These are phyloP conservation scores for Anhinga rufa DNA, from an alignment of 2,113 vertebrate genomes.

Conservation along the genomic window DNA sequence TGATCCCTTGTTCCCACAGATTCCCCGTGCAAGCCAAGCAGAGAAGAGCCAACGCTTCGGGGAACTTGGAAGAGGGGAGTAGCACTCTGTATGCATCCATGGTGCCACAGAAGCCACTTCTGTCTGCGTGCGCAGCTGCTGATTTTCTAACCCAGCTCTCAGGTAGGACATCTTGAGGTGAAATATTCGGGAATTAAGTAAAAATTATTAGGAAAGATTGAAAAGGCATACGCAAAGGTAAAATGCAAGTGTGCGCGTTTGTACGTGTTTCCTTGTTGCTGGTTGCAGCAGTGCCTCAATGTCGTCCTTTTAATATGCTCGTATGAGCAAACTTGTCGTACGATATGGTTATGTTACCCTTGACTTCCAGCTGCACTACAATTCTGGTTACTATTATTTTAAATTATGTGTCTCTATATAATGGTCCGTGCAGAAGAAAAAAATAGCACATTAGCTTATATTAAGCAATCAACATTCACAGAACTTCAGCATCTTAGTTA, in stretches of 20 bases:
- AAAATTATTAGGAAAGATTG: background rate
- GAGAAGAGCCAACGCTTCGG: background rate
- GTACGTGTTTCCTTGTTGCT: background rate
- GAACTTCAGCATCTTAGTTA: background rate
- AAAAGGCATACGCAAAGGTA: background rate
- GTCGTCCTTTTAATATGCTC: background rate
- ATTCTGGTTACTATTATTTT: background rate
- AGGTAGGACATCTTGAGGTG: constrained; percentile 21
- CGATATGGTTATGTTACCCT: background rate
- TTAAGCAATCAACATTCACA: background rate
- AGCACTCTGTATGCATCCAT: background rate
- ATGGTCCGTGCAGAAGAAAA: background rate
- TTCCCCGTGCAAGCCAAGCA: background rate
- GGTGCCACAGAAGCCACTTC: constrained; percentile 16
- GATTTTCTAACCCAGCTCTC: background rate
- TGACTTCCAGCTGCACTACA: background rate
- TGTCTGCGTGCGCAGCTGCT: background rate
- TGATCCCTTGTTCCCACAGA: background rate
- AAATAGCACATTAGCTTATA: background rate
- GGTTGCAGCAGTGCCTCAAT: background rate
- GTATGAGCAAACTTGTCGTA: background rate
- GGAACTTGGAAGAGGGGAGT: background rate
- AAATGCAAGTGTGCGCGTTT: background rate
- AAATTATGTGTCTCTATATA: background rate
- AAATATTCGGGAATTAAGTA: background rate